Conservation (phyloP, 2,888 invertebrate species). For the Osmoderma eremita region DNA sequence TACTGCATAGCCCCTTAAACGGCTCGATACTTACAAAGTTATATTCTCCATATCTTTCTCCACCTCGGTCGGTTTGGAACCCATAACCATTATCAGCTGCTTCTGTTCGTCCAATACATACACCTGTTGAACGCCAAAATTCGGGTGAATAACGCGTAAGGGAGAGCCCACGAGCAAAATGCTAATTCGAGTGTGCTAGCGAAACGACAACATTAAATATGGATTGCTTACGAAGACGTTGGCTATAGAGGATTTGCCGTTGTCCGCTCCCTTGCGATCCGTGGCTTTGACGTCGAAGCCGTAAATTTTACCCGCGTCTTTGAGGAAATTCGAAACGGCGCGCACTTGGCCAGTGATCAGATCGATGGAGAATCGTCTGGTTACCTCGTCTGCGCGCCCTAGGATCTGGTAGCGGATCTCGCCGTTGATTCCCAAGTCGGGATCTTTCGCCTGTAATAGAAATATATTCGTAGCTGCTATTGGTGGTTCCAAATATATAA, state of each 20-base stretch:
- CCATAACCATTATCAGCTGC: constrained; percentile 82
- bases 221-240: constrained; percentile 80
- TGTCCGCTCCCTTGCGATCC: constrained; percentile 81
- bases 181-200: background rate
- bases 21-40: constrained; percentile 66
- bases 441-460: constrained; percentile 73
- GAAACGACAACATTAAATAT: background rate
- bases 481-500: too few species aligned
- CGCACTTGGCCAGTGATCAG: constrained; percentile 80
- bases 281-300: constrained; percentile 91
- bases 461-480: too few species aligned
- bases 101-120: constrained; percentile 85
- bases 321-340: constrained; percentile 74
- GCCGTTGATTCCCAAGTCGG: constrained; percentile 79
- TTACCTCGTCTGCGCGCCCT: constrained; percentile 72
- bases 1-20: too few species aligned
- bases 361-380: constrained; percentile 81
- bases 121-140: constrained; percentile 66
- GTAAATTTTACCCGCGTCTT: constrained; percentile 79
- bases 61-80: constrained; percentile 79
- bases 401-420: constrained; percentile 84
- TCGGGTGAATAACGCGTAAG: background rate
- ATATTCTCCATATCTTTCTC: constrained; percentile 78
- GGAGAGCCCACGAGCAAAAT: background rate
- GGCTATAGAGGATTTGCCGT: constrained; percentile 84